These are phyloP conservation scores for Sparidentex hasta DNA, from an alignment of 2,797 vertebrate genomes.

Conservation along the genomic window DNA sequence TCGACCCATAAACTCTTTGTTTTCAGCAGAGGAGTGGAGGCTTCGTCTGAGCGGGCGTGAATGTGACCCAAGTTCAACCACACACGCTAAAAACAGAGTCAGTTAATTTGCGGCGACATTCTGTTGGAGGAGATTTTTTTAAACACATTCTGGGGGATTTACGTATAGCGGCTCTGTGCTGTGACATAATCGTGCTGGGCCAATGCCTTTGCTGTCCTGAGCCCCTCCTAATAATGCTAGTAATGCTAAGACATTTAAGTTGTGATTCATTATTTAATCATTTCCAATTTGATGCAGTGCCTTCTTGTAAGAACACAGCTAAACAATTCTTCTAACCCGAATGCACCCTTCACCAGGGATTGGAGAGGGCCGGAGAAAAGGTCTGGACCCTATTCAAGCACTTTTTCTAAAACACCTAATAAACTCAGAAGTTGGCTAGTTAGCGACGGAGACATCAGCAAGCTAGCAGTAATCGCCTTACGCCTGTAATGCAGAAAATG, in stretches of 20 bases:
- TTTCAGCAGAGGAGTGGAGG: neutral
- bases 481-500: too few species aligned
- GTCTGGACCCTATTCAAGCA: too few species aligned
- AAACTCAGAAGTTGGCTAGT: too few species aligned
- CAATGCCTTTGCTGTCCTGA: neutral
- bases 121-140: conserved; percentile 15
- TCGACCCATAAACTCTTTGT: conserved; percentile 32
- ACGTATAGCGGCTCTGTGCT: neutral
- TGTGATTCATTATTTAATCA: neutral
- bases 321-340: neutral
- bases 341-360: too few species aligned
- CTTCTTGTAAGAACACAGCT: neutral
- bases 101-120: conserved; percentile 15
- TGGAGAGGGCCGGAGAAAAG: too few species aligned
- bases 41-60: neutral
- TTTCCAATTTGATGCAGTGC: neutral
- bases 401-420: too few species aligned
- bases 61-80: conserved; percentile 9
- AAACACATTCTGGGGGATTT: conserved; percentile 13
- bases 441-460: too few species aligned
- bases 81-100: neutral
- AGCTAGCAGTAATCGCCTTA: too few species aligned
- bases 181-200: conserved; percentile 24
- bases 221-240: conserved; percentile 10
- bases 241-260: neutral